Conservation (phyloP, 1,140 invertebrate genomes). For the Fragariocoptes setiger region DNA sequence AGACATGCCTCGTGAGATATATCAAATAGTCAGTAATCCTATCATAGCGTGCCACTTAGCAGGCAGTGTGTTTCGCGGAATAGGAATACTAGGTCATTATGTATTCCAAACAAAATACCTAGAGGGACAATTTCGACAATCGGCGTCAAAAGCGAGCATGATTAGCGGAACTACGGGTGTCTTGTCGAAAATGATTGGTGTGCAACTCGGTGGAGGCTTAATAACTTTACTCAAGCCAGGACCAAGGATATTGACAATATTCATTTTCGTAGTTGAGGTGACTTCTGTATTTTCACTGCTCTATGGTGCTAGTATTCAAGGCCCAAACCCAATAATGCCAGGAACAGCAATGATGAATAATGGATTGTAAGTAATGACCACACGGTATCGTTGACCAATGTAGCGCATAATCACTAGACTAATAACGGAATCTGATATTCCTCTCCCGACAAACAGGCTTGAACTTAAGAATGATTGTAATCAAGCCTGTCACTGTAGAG, state of each 20-base stretch:
- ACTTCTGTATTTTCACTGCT: conserved; percentile 13
- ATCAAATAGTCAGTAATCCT: conserved; percentile 26
- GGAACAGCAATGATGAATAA: too few relatives aligned
- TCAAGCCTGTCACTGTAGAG: conserved; percentile 11
- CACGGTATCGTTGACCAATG: too few relatives aligned
- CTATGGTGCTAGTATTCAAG: not conserved
- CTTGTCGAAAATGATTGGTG: conserved; percentile 33
- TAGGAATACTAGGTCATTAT: conserved; percentile 37
- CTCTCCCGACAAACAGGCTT: not conserved
- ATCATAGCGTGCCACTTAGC: conserved; percentile 33
- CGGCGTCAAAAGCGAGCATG: conserved; percentile 29
- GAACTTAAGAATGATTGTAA: conserved; percentile 17
- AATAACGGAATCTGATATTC: too few relatives aligned
- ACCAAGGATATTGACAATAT: conserved; percentile 30
- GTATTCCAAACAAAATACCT: conserved; percentile 43
- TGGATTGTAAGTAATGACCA: too few relatives aligned
- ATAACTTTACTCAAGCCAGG: conserved; percentile 33
- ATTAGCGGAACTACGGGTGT: conserved; percentile 23
- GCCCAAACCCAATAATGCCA: not conserved
- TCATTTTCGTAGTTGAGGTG: conserved; percentile 34
- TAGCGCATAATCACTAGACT: too few relatives aligned
- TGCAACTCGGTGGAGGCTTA: conserved; percentile 29
- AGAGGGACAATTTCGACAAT: conserved; percentile 35
- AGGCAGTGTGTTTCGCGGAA: conserved; percentile 30
- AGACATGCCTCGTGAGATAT: conserved; percentile 20